These are phyloP conservation scores for Eumaeus atala DNA, from an alignment of 1,140 invertebrate species.

Conservation along the genomic window DNA sequence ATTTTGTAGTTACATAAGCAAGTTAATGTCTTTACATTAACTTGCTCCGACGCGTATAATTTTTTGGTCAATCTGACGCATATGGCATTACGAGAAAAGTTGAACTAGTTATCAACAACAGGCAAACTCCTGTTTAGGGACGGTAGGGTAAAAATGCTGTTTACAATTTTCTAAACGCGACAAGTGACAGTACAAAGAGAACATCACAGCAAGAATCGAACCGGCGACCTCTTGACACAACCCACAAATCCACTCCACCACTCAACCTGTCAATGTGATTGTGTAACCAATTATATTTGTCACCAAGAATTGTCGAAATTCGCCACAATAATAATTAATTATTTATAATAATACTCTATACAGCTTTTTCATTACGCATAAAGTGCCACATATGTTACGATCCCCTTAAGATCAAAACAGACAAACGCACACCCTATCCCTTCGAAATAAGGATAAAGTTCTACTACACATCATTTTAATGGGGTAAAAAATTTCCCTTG, in stretches of 20 bases:
- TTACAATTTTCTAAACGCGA: background rate
- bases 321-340: constrained; percentile 40
- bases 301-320: constrained; percentile 17
- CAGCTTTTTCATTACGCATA: constrained; percentile 38
- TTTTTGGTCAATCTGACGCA: too few relatives aligned
- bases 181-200: background rate
- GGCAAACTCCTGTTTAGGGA: too few relatives aligned
- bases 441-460: background rate
- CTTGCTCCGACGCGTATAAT: too few relatives aligned
- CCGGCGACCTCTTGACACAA: constrained; percentile 1
- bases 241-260: constrained; percentile 14
- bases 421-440: background rate
- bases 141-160: too few relatives aligned
- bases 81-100: too few relatives aligned
- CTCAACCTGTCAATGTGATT: constrained; percentile 18
- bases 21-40: too few relatives aligned
- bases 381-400: constrained; percentile 44
- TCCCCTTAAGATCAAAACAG: background rate
- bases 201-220: too few relatives aligned
- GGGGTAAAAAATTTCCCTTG: constrained; percentile 10
- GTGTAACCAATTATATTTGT: constrained; percentile 22
- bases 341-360: constrained; percentile 35
- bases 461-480: background rate
- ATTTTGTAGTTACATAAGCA: too few relatives aligned
- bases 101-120: too few relatives aligned